Conservation (phyloP, 2,113 vertebrate genomes). For the Callipepla californica region DNA sequence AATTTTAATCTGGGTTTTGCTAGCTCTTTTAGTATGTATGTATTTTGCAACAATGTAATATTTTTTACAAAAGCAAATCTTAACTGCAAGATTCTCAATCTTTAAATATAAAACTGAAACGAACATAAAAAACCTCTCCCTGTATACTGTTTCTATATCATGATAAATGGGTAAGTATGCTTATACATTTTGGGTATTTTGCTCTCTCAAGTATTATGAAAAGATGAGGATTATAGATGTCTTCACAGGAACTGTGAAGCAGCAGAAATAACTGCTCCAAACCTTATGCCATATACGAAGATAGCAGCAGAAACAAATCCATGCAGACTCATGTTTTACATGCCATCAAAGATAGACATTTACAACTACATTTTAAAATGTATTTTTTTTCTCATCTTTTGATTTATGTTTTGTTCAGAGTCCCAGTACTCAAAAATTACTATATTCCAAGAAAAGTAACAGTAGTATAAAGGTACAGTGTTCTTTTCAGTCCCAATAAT, state of each 20-base stretch:
- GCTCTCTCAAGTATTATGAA: background rate
- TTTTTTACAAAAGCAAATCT: background rate
- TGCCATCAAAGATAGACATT: background rate
- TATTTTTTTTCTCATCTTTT: no score
- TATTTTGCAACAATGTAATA: background rate
- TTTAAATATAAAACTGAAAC: background rate
- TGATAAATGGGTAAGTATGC: background rate
- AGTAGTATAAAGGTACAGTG: background rate
- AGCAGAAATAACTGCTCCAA: background rate
- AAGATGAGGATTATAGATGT: background rate
- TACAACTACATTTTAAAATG: background rate
- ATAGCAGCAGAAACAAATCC: background rate
- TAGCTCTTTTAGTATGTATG: background rate
- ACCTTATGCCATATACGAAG: background rate
- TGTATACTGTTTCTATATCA: background rate
- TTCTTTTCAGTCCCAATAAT: background rate
- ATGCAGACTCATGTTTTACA: background rate
- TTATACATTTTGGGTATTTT: background rate
- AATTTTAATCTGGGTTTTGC: background rate
- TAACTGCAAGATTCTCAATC: background rate
- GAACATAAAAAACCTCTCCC: accelerated
- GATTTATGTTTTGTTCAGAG: background rate
- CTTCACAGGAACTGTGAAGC: background rate
- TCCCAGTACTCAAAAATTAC: background rate
- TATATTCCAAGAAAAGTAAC: background rate